Percentiles rank a stretch among this genome's conserved stretches.
Conservation (phyloP, 2,113 vertebrate species). For the Indicator maculatus region DNA sequence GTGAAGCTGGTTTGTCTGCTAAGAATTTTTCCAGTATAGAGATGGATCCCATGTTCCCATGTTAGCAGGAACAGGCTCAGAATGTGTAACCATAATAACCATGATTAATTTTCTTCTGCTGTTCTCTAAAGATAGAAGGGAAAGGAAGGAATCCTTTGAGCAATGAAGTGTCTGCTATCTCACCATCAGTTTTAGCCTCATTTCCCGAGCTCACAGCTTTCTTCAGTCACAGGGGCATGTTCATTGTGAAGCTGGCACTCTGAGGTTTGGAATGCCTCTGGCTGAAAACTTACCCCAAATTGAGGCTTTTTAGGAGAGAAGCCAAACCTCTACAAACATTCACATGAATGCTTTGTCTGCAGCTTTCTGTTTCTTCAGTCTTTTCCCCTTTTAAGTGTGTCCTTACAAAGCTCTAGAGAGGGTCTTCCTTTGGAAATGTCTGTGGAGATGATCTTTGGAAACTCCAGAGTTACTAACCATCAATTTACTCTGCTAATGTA, state of each 20-base stretch:
- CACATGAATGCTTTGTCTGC: neutral
- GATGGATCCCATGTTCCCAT: neutral
- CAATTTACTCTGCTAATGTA: neutral
- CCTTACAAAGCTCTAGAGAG: neutral
- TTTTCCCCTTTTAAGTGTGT: neutral
- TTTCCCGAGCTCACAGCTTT: neutral
- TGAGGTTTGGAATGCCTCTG: neutral
- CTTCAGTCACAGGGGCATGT: neutral
- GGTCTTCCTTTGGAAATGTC: neutral
- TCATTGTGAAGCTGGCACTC: neutral
- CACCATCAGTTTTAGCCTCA: neutral
- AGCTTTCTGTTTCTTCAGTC: neutral
- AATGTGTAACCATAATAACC: neutral
- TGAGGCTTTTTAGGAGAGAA: neutral
- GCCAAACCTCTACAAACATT: neutral
- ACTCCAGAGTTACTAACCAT: neutral
- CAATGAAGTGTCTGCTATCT: neutral
- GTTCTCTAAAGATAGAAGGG: neutral
- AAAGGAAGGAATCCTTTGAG: neutral
- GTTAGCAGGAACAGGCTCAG: neutral
- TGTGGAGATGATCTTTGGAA: constrained; percentile 3
- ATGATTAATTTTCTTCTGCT: neutral
- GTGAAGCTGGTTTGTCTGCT: neutral
- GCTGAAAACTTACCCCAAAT: neutral
- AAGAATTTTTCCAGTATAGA: neutral